phyloP scores from a whole-genome alignment of 2,888 invertebrate genomes.

The Polylopha cassiicola region DNA sequence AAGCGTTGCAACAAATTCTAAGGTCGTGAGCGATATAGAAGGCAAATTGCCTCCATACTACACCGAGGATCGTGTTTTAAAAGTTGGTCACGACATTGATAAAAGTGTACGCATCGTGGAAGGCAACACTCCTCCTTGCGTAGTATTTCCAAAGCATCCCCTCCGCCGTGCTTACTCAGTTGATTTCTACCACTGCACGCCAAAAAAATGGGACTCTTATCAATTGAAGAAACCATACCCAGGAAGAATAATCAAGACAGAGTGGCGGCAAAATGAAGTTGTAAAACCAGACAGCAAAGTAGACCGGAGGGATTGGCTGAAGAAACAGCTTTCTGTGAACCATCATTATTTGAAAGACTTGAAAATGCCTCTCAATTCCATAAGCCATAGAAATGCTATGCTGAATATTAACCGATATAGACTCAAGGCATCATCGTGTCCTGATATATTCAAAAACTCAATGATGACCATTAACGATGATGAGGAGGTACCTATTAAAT shows the following conservation, averaged over 20 bases:
- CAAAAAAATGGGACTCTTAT: conserved; percentile 40
- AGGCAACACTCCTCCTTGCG: conserved; percentile 45
- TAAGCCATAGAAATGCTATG: conserved; percentile 91
- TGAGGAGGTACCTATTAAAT: conserved; percentile 80
- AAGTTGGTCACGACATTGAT: too few relatives aligned
- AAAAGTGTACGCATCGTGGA: too few relatives aligned
- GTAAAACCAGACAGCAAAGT: conserved; percentile 62
- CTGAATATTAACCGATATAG: conserved; percentile 88
- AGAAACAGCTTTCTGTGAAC: conserved; percentile 72
- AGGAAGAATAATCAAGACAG: too few relatives aligned
- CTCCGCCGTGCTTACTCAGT: conserved; percentile 57
- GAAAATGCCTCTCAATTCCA: conserved; percentile 85
- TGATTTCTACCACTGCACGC: conserved; percentile 38
- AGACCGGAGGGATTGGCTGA: conserved; percentile 66
- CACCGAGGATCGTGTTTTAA: conserved; percentile 25
- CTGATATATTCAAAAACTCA: conserved; percentile 93
- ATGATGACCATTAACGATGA: conserved; percentile 89
- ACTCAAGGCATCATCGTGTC: conserved; percentile 91
- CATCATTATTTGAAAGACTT: conserved; percentile 85
- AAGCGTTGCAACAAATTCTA: conserved; percentile 56
- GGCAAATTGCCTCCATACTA: conserved; percentile 47
- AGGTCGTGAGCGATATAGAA: conserved; percentile 41
- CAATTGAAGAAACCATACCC: conserved; percentile 45
- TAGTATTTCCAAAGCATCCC: conserved; percentile 40
- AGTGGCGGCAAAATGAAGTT: too few relatives aligned